Conservation (phyloP, 2,888 invertebrate genomes). For the Ochropleura leucogaster region DNA sequence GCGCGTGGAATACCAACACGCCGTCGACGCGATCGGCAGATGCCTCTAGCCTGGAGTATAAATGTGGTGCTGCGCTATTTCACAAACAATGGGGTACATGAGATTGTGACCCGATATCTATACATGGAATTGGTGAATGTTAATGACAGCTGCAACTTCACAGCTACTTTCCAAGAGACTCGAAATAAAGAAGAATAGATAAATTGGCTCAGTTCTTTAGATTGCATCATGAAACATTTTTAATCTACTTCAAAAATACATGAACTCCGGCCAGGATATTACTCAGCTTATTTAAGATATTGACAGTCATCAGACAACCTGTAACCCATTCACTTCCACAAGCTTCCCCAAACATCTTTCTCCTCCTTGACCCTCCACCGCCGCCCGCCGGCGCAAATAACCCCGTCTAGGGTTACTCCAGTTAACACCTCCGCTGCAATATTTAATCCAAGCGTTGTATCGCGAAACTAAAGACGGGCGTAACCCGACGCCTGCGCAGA, state of each 20-base stretch:
- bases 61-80: no score
- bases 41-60: no score
- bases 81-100: no score
- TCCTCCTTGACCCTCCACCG: constrained; percentile 54
- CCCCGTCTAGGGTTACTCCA: constrained; percentile 68
- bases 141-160: no score
- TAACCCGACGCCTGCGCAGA: constrained; percentile 71
- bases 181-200: no score
- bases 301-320: background rate
- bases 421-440: constrained; percentile 72
- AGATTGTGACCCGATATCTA: no score
- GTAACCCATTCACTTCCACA: constrained; percentile 26
- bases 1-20: no score
- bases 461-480: constrained; percentile 68
- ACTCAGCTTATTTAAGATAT: background rate
- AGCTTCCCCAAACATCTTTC: constrained; percentile 49
- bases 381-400: constrained; percentile 68
- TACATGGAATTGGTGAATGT: no score
- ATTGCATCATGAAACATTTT: no score
- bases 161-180: no score
- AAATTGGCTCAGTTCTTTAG: background rate
- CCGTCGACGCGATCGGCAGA: no score
- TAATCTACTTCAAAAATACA: no score
- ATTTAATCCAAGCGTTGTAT: constrained; percentile 71
- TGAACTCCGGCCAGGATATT: background rate